phyloP scores from a whole-genome alignment of 1,140 invertebrate species.

The Leptestheria dahalacensis region DNA sequence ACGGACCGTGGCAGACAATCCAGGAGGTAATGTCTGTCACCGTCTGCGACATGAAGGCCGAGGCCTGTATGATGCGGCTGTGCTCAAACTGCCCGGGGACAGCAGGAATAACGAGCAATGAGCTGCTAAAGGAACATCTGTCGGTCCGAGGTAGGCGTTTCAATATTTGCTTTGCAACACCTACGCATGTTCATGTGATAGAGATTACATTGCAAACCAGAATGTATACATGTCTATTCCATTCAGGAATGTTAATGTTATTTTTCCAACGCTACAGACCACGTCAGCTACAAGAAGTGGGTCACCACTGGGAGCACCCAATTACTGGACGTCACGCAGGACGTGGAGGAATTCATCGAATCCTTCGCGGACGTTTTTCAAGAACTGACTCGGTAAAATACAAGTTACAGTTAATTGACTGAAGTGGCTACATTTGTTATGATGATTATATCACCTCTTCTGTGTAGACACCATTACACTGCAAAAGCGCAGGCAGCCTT shows the following conservation, averaged over 20 bases:
- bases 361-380: background rate
- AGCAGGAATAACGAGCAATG: background rate
- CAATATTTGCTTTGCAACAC: no score
- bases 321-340: background rate
- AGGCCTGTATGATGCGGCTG: background rate
- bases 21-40: background rate
- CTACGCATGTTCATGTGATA: no score
- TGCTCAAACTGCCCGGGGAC: background rate
- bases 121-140: background rate
- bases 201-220: no score
- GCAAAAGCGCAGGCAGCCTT: background rate
- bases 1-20: background rate
- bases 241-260: no score
- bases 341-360: background rate
- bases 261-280: no score
- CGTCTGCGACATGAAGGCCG: background rate
- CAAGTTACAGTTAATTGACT: no score
- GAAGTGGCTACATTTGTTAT: background rate
- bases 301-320: background rate
- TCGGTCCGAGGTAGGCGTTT: background rate
- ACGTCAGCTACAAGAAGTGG: background rate
- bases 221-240: no score
- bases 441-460: background rate
- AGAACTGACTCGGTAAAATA: background rate
- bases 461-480: no score